Percentiles rank a stretch among this genome's conserved stretches.
Evolutionary conservation across 2,797 vertebrate genomes (phyloP).

Genomic region (Tolypeutes matacus): DNA sequence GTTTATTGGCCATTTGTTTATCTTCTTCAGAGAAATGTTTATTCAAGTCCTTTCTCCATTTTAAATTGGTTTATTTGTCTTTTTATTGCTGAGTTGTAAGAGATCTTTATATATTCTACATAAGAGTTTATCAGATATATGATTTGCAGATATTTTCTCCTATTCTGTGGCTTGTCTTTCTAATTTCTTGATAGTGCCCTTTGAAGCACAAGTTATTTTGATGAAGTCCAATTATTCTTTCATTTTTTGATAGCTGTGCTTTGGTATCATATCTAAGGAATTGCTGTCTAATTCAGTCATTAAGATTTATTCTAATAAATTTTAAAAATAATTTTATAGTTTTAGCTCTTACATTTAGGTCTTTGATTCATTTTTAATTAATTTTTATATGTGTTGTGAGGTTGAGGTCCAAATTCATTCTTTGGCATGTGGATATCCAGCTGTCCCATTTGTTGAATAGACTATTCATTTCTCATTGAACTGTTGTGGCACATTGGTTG

Average conservation of each 20-base stretch:
- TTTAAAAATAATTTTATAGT: not conserved
- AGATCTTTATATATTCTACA: not conserved
- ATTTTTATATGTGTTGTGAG: not conserved
- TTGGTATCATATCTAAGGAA: not conserved
- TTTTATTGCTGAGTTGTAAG: not conserved
- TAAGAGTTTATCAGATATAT: not conserved
- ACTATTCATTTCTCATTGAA: not conserved
- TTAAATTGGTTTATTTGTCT: slow-evolving; percentile 20
- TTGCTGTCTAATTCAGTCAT: not conserved
- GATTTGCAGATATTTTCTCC: slow-evolving; percentile 20
- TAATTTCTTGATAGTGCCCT: not conserved
- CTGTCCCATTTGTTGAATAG: not conserved
- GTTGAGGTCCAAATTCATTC: not conserved
- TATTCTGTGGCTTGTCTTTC: not conserved
- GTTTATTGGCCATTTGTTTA: not conserved
- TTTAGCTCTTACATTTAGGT: not conserved
- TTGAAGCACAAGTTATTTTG: not conserved
- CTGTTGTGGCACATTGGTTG: not conserved
- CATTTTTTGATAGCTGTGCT: not conserved
- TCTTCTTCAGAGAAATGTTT: not conserved
- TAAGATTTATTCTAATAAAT: not conserved
- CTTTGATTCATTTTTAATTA: not conserved
- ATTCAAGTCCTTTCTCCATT: not conserved
- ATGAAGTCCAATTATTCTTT: not conserved
- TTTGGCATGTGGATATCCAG: not conserved